These are phyloP conservation scores for Heliothis peltigera DNA, from an alignment of 2,888 invertebrate species.

Conservation along the genomic window DNA sequence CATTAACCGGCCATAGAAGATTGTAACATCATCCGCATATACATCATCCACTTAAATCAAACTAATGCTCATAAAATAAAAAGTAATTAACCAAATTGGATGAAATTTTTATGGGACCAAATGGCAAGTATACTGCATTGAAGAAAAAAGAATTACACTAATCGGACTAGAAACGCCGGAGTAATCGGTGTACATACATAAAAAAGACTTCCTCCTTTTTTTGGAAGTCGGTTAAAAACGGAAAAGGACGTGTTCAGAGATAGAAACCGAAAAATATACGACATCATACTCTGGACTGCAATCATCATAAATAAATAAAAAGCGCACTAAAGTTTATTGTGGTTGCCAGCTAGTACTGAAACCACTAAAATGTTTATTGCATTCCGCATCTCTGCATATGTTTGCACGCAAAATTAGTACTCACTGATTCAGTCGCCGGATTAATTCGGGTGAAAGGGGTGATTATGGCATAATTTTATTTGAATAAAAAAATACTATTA, in stretches of 20 bases:
- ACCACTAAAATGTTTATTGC: slow-evolving; percentile 7
- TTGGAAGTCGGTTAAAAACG: too few species aligned
- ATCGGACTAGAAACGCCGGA: too few species aligned
- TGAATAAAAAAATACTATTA: not conserved
- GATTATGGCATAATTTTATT: not conserved
- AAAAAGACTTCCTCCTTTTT: too few species aligned
- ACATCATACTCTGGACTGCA: not conserved
- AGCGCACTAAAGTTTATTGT: not conserved
- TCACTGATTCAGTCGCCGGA: slow-evolving; percentile 25
- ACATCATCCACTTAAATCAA: too few species aligned
- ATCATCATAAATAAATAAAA: slow-evolving; percentile 2
- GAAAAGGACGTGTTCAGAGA: not conserved
- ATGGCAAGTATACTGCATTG: too few species aligned
- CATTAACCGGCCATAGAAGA: too few species aligned
- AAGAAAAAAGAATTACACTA: too few species aligned
- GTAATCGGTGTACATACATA: too few species aligned
- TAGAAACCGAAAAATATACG: not conserved
- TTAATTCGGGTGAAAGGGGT: slow-evolving; percentile 25
- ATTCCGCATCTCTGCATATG: slow-evolving; percentile 7
- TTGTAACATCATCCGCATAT: too few species aligned
- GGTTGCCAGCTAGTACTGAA: not conserved
- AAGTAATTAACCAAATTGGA: too few species aligned
- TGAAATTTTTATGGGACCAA: too few species aligned
- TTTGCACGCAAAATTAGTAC: slow-evolving; percentile 27
- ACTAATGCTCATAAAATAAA: too few species aligned